Conservation (phyloP, 2,797 vertebrate genomes). For the Cuniculus paca region DNA sequence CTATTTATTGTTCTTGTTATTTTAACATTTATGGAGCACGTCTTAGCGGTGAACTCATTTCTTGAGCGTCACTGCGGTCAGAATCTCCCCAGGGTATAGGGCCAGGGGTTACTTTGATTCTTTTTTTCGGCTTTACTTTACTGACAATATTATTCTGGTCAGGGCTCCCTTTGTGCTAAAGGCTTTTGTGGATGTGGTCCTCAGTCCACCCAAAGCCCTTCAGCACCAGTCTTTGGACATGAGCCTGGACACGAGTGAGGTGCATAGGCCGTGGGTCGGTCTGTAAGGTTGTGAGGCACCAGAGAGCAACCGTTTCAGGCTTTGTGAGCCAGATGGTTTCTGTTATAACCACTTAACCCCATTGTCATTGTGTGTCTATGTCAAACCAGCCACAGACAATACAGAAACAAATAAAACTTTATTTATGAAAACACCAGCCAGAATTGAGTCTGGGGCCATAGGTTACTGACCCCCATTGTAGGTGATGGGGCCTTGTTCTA, state of each 20-base stretch:
- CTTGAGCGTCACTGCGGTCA: constrained; percentile 74
- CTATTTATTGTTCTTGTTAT: constrained; percentile 83
- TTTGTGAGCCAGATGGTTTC: not conserved
- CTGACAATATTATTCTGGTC: constrained; percentile 67
- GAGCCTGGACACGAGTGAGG: not conserved
- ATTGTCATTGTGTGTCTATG: not conserved
- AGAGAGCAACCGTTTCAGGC: not conserved
- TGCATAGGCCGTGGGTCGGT: not conserved
- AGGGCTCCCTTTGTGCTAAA: constrained; percentile 62
- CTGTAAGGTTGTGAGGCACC: not conserved
- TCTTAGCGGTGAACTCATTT: constrained; percentile 80
- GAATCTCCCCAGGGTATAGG: constrained; percentile 74
- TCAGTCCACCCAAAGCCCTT: not conserved
- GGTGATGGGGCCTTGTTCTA: not conserved
- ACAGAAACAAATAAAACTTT: constrained; percentile 50
- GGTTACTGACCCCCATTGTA: not conserved
- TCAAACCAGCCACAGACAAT: not conserved
- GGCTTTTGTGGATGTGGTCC: constrained; percentile 8
- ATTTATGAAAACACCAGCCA: not conserved
- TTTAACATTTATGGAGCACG: constrained; percentile 80
- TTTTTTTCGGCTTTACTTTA: constrained; percentile 72
- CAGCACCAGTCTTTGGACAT: not conserved
- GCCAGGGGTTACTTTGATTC: constrained; percentile 65
- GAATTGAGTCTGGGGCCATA: not conserved
- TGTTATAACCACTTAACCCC: not conserved